These are phyloP conservation scores for Myotis davidii DNA, from an alignment of 2,113 vertebrate genomes.

Conservation along the genomic window DNA sequence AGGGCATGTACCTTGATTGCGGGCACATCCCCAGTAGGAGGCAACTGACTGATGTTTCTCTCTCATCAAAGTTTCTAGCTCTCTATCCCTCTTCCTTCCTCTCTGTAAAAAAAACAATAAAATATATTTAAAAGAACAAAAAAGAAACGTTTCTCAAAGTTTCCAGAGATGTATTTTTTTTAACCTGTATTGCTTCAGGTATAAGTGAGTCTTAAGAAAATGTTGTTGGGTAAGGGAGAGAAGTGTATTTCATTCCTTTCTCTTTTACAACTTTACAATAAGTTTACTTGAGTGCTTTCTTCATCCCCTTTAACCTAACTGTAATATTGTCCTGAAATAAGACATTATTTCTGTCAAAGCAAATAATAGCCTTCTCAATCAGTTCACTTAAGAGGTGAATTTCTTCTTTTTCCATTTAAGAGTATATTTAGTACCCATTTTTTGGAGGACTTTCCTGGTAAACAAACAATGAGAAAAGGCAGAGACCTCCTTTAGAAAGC, in stretches of 20 bases:
- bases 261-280: background rate
- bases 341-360: background rate
- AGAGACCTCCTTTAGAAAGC: constrained; percentile 62
- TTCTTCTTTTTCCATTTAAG: constrained; percentile 26
- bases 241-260: background rate
- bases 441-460: constrained; percentile 25
- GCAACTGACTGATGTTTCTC: too few species aligned
- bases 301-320: background rate
- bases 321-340: constrained; percentile 19
- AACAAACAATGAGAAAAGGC: constrained; percentile 40
- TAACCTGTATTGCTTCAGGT: background rate
- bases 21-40: too few species aligned
- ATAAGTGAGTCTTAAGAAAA: background rate
- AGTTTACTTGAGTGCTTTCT: background rate
- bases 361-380: background rate
- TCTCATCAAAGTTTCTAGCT: too few species aligned
- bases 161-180: constrained; percentile 3
- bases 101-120: too few species aligned
- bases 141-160: background rate
- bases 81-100: too few species aligned
- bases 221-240: background rate
- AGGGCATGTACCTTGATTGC: too few species aligned
- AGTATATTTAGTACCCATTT: background rate
- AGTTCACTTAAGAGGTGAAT: constrained; percentile 26
- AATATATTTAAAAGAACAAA: too few species aligned